Base-by-base conservation (phyloP, 1,140 invertebrate species). In the Rhynchophorus ferrugineus region DNA sequence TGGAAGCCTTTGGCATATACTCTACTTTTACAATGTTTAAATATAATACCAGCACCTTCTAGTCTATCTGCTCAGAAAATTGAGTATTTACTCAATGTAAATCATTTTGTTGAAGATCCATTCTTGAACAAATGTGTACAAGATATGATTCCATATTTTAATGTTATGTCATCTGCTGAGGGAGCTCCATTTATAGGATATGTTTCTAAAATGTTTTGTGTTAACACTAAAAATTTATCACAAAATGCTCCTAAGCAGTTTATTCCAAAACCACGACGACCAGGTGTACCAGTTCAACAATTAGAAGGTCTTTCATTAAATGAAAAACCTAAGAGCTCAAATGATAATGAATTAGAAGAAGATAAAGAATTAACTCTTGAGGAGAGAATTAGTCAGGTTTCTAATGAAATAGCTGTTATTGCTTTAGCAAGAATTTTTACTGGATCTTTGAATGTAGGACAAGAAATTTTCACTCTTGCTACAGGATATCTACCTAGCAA, bases 371-470 rank as follows among this genome's bases (percentile, higher is more conserved):
- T 1, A 19, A 5, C 35, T 8, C n/a, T 17, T 22, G 51, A 54
- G 34, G 22, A 54, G 2, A 47, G 35, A 45, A 38, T 36, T 44
- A 50, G 44, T 44, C 18, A 37, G 41, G 16, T 42, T 6, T 44
- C 41, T 42, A 67, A 73, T 47, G 79, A 86, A 49, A 80, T 83
- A 56, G 81, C 80, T 48, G 89, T 98, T 66, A 76, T 99, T 53
- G 95, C 91, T 1, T 95, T 98, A 77, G 91, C 92, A 13, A 77
- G 95, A 63, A 78, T 98, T 24, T 98, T 92, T 68, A 96, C 91
- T 70, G 95, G 95, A 6, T 86, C 75, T 41, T 61, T 98, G 5
- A 80, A 69, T 49, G 78, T 79, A 61, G 92, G 90, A n/a, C 78
- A 84, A 59, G 80, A 82, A 61, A 67, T 87, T 9, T 97, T 84